Conservation (phyloP, 1,140 invertebrate species). For the Zaprionus ornatus region DNA sequence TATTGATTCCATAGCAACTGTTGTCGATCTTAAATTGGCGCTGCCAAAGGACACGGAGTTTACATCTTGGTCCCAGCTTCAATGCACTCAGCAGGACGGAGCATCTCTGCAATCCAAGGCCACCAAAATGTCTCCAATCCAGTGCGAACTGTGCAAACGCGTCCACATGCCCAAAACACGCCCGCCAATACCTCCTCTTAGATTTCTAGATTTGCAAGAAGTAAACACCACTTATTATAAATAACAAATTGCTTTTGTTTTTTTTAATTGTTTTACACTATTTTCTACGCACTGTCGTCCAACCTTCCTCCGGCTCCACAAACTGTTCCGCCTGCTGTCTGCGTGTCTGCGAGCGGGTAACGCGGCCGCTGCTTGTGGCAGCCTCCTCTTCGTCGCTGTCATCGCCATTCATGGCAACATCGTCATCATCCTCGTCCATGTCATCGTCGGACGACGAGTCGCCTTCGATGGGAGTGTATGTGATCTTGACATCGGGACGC, state of each 20-base stretch:
- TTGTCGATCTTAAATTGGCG: constrained; percentile 86
- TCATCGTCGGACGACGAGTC: constrained; percentile 84
- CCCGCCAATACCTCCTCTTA: constrained; percentile 63
- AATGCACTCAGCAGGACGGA: not conserved
- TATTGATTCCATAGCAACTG: constrained; percentile 88
- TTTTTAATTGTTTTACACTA: constrained; percentile 48
- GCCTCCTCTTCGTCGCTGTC: constrained; percentile 79
- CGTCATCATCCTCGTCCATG: constrained; percentile 72
- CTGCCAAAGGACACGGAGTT: constrained; percentile 52
- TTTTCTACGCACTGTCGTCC: constrained; percentile 86
- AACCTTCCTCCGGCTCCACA: constrained; percentile 86
- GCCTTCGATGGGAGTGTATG: constrained; percentile 61
- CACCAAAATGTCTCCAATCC: not conserved
- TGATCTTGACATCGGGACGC: constrained; percentile 76
- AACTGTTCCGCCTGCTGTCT: constrained; percentile 80
- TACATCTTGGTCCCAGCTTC: constrained; percentile 55
- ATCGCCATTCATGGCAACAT: constrained; percentile 62
- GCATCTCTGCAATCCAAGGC: not conserved
- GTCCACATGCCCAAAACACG: constrained; percentile 49
- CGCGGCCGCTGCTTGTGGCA: constrained; percentile 38
- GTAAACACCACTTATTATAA: constrained; percentile 68
- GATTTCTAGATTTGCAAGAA: constrained; percentile 75
- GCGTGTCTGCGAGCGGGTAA: constrained; percentile 74
- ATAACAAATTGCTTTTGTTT: constrained; percentile 52
- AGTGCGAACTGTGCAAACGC: constrained; percentile 51